Conservation (phyloP, 2,113 vertebrate species). For the Myocastor coypus region DNA sequence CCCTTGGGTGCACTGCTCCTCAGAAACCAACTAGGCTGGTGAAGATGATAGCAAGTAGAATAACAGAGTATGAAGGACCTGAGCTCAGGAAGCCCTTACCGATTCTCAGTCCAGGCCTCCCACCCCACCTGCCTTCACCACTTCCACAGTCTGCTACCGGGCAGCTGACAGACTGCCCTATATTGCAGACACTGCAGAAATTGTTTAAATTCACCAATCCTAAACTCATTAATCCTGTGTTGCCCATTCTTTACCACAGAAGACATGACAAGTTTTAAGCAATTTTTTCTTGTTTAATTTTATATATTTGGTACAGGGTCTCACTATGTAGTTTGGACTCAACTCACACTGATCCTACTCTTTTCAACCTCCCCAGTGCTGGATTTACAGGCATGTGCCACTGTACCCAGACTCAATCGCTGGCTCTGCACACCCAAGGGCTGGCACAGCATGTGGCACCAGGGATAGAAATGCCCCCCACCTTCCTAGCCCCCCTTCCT, state of each 20-base stretch:
- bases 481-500: too few species aligned
- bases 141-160: neutral
- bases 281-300: too few species aligned
- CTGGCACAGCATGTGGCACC: too few species aligned
- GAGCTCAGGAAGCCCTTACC: neutral
- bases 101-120: neutral
- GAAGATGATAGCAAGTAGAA: neutral
- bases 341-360: too few species aligned
- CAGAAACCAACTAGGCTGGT: neutral
- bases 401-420: too few species aligned
- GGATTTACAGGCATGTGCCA: too few species aligned
- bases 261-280: too few species aligned
- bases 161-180: neutral
- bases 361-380: too few species aligned
- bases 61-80: neutral
- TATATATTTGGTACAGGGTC: too few species aligned
- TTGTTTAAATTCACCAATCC: neutral
- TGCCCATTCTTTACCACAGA: neutral
- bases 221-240: neutral
- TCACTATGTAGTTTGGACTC: too few species aligned
- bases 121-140: rapidly evolving
- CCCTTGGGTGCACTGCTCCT: rapidly evolving
- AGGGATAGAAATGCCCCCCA: too few species aligned
- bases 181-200: neutral
- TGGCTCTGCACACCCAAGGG: too few species aligned